Conservation (phyloP, 2,797 vertebrate species). For the Acanthis flammea region DNA sequence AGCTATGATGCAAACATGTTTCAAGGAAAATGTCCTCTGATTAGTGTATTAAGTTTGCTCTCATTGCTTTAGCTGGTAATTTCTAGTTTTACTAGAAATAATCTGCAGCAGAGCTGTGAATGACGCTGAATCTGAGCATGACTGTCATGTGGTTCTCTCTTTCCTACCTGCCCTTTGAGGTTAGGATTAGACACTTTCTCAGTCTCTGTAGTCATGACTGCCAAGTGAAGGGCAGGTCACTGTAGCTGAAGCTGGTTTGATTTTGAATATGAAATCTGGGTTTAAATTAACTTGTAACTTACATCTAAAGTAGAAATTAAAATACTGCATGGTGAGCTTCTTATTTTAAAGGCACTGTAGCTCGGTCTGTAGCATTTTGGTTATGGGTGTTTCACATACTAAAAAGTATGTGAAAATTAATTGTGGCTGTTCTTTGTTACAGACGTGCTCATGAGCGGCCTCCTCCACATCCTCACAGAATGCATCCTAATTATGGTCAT, state of each 20-base stretch:
- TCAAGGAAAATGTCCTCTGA: not conserved
- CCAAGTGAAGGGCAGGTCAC: not conserved
- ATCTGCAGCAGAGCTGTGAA: not conserved
- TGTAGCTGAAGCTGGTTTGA: not conserved
- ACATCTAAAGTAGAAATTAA: not conserved
- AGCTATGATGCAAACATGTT: not conserved
- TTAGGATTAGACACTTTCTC: not conserved
- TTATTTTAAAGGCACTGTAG: not conserved
- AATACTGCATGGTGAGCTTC: not conserved
- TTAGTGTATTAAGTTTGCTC: not conserved
- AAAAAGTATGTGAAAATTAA: not conserved
- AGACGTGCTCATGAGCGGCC: constrained; percentile 97
- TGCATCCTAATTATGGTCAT: constrained; percentile 98
- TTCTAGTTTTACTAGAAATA: not conserved
- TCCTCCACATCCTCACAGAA: constrained; percentile 96
- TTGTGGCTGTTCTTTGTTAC: constrained; percentile 45
- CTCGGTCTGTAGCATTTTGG: not conserved
- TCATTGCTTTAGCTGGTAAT: not conserved
- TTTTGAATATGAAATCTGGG: not conserved
- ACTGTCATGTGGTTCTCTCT: not conserved
- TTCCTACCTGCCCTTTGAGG: not conserved
- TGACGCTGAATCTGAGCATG: not conserved
- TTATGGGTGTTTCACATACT: not conserved
- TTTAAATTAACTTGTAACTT: not conserved
- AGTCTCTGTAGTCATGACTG: not conserved